Evolutionary conservation across 2,113 vertebrate genomes (phyloP).

Genomic region (Grantiella picta): DNA sequence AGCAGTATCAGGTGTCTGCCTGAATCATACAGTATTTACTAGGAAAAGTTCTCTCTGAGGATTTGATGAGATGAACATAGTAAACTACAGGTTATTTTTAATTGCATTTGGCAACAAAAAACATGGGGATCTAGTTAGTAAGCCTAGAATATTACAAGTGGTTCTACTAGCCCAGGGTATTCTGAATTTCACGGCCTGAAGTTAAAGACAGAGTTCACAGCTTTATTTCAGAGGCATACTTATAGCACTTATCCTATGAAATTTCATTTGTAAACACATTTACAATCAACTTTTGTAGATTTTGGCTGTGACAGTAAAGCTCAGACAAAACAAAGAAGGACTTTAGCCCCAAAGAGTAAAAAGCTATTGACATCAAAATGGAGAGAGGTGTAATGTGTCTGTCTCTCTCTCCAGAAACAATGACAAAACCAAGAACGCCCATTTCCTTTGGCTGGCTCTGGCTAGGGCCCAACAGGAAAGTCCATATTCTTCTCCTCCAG

Average conservation of each 20-base stretch:
- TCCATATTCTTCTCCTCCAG: neutral
- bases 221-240: slow-evolving; percentile 7
- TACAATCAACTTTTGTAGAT: neutral
- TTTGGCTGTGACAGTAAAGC: neutral
- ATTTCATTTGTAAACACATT: slow-evolving; percentile 15
- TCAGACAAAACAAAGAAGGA: neutral
- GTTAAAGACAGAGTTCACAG: neutral
- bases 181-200: neutral
- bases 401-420: neutral
- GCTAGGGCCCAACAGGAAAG: neutral
- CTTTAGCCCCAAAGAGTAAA: neutral
- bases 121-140: neutral
- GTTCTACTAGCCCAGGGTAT: neutral
- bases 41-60: neutral
- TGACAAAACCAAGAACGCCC: neutral
- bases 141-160: neutral
- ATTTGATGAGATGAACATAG: neutral
- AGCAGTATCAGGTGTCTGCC: neutral
- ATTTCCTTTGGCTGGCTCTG: neutral
- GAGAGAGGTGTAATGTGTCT: neutral
- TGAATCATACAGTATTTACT: neutral
- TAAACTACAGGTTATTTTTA: neutral
- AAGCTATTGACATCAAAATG: neutral
- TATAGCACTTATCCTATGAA: neutral
- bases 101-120: neutral